Base-by-base conservation (phyloP, 2,113 vertebrate species). In the Empidonax traillii region DNA sequence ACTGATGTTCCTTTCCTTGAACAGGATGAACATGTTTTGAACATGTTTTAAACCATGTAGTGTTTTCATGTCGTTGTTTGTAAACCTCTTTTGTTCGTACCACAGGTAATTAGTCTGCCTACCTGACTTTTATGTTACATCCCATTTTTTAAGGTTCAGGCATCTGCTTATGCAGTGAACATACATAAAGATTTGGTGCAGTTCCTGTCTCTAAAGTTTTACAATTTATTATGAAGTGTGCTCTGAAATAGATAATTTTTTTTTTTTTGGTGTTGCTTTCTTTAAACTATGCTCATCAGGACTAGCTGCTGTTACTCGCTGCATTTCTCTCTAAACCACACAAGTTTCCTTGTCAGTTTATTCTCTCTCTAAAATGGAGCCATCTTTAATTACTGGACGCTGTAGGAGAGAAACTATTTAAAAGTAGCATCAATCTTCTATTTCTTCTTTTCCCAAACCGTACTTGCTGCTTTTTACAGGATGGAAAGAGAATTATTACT, bases 391-490 rank as follows among this genome's bases (percentile, higher is more conserved):
- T 89, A 43, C 11, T 41, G 52, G 27, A 49, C 28, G 6, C 27
- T 80, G 44, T 41, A 73, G 62, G 25, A 89, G 53, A 79, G 27
- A 56, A 72, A 31, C 39, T 75, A 20, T 56, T 85, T 75, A 22
- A 66, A 76, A 77, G 44, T 87, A 93, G 87, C 47, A 49, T 8
- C 4, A 1, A 14, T 83, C 19, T 44, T 51, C 21, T 27, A 0
- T 75, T 82, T 94, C 18, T 74, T 87, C 30, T 89, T 84, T 94
- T 77, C 35, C 74, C 61, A 78, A 85, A 52, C 17, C 5, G 1
- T 61, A 78, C 62, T 89, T 76, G n/a, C 82, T 85, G 53, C 58
- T 90, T 95, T 87, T 87, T 80, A 80, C 91, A 90, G 78, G 49
- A 56, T 61, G 53, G 78, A 69, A 87, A 89, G 65, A 79, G 30